Percentiles rank a stretch among this genome's conserved stretches.
Conservation (phyloP, 2,113 vertebrate genomes). For the Vombatus ursinus region DNA sequence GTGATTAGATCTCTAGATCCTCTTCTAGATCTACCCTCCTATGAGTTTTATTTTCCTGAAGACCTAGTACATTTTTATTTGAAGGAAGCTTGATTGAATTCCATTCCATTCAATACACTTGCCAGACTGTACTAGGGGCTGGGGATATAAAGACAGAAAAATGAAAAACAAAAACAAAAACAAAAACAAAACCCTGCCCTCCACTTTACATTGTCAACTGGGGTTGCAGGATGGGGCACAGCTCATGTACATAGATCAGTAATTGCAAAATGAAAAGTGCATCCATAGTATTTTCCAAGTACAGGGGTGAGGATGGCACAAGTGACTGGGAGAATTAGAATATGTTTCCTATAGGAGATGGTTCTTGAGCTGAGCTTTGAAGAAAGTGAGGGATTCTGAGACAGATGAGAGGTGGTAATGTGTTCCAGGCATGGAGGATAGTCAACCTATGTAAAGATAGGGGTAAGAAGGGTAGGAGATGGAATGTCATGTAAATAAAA, state of each 20-base stretch:
- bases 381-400: background rate
- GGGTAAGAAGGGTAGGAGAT: background rate
- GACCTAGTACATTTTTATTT: background rate
- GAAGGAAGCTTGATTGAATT: background rate
- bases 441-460: background rate
- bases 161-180: background rate
- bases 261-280: background rate
- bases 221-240: background rate
- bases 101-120: background rate
- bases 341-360: background rate
- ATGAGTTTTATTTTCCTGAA: background rate
- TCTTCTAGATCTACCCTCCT: background rate
- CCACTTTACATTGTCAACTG: background rate
- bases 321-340: background rate
- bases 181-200: background rate
- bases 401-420: background rate
- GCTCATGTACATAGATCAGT: background rate
- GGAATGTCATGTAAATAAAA: background rate
- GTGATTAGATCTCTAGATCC: background rate
- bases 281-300: background rate
- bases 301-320: background rate
- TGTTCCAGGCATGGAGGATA: background rate
- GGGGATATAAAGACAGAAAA: background rate
- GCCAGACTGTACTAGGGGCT: background rate
- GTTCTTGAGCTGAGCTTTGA: background rate